Conservation (phyloP, 1,140 invertebrate species). For the Bombus pascuorum region DNA sequence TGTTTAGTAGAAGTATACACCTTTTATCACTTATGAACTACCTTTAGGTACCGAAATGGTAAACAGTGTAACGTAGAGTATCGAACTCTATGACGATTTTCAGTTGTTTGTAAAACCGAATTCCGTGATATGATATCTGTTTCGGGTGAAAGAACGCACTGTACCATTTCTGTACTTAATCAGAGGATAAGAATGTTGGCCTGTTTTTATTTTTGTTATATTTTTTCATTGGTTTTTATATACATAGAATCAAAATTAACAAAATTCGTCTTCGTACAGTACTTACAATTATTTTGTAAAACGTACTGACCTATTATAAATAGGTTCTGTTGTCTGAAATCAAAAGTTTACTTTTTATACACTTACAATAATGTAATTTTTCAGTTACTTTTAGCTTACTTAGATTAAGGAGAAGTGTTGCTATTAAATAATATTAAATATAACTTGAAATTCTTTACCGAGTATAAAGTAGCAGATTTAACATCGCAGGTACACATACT, state of each 20-base stretch:
- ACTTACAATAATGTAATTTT: conserved; percentile 66
- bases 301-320: conserved; percentile 73
- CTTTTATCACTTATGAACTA: conserved; percentile 69
- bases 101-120: conserved; percentile 16
- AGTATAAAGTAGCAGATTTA: conserved; percentile 51
- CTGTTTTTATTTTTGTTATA: conserved; percentile 72
- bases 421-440: conserved; percentile 64
- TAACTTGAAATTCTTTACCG: conserved; percentile 53
- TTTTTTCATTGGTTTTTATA: conserved; percentile 62
- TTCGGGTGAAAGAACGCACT: conserved; percentile 5
- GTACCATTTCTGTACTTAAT: conserved; percentile 56
- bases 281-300: conserved; percentile 66
- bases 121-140: conserved; percentile 26
- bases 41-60: conserved; percentile 60
- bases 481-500: conserved; percentile 44
- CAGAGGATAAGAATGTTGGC: conserved; percentile 69
- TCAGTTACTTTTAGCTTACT: conserved; percentile 62
- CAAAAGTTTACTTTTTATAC: conserved; percentile 76
- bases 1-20: conserved; percentile 30
- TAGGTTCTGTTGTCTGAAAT: conserved; percentile 74
- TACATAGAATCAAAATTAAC: conserved; percentile 63
- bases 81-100: conserved; percentile 22
- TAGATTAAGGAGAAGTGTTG: conserved; percentile 59
- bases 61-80: conserved; percentile 12
- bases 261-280: conserved; percentile 61